Evolutionary conservation across 2,113 vertebrate genomes (phyloP).

Genomic region (Todiramphus chloris): DNA sequence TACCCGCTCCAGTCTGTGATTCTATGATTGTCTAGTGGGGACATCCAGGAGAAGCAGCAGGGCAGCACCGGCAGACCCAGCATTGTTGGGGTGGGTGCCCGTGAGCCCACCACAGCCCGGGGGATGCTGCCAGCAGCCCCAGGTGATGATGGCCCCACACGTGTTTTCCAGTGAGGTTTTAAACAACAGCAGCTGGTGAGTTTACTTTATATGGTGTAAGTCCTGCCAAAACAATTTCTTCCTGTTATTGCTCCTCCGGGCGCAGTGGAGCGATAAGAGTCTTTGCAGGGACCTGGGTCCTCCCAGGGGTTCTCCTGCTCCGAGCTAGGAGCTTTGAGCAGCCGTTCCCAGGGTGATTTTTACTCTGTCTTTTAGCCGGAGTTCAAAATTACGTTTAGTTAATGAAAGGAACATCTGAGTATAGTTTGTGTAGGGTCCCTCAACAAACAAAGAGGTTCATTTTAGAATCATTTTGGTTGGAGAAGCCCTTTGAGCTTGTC

Average conservation of each 20-base stretch:
- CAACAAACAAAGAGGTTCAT: background rate
- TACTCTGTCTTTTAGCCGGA: background rate
- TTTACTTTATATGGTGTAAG: conserved; percentile 5
- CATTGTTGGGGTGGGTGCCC: fast-evolving
- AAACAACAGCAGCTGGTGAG: background rate
- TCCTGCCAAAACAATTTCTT: conserved; percentile 56
- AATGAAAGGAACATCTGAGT: background rate
- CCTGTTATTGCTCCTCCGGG: conserved; percentile 40
- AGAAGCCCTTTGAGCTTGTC: background rate
- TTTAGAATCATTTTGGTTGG: background rate
- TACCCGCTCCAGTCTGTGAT: no score
- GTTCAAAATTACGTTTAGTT: background rate
- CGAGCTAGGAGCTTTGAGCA: background rate
- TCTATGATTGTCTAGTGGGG: fast-evolving
- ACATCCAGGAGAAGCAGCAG: background rate
- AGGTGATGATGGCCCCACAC: fast-evolving
- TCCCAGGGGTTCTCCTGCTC: background rate
- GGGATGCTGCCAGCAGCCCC: background rate
- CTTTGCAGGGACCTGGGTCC: background rate
- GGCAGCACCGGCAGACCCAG: background rate
- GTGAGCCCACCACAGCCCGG: background rate
- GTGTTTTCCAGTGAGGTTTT: background rate
- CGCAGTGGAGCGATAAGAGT: background rate
- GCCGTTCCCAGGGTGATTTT: background rate
- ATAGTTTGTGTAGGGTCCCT: background rate